Conservation (phyloP, 1,140 invertebrate genomes). For the Protaetia brevitarsis region DNA sequence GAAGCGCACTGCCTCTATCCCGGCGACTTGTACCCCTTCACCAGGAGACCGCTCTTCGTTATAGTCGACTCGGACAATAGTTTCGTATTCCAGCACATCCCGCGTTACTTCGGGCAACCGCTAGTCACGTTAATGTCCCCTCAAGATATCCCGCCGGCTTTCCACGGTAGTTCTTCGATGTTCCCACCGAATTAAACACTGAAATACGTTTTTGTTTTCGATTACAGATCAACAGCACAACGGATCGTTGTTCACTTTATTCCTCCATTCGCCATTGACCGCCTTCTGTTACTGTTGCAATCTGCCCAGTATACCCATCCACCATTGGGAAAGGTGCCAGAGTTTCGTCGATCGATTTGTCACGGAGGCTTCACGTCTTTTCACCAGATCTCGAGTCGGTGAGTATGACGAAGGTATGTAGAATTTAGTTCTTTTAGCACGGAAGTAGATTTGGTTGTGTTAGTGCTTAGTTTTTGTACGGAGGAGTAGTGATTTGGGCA, state of each 20-base stretch:
- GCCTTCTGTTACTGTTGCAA: conserved; percentile 92
- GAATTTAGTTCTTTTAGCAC: conserved; percentile 17
- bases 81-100: conserved; percentile 89
- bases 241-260: conserved; percentile 92
- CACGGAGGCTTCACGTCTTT: conserved; percentile 79
- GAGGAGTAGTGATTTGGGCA: too few relatives aligned
- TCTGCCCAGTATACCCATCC: conserved; percentile 78
- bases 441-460: background rate
- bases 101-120: conserved; percentile 92
- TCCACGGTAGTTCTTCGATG: conserved; percentile 62
- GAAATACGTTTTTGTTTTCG: conserved; percentile 29
- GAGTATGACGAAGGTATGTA: conserved; percentile 49
- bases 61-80: conserved; percentile 95
- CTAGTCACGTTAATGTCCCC: conserved; percentile 92
- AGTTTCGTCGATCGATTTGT: conserved; percentile 86
- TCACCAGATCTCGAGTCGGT: conserved; percentile 82
- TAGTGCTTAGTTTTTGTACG: too few relatives aligned
- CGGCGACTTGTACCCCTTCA: conserved; percentile 89
- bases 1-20: conserved; percentile 89
- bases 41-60: conserved; percentile 87
- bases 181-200: background rate
- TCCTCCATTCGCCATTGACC: conserved; percentile 89
- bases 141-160: conserved; percentile 78
- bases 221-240: conserved; percentile 80
- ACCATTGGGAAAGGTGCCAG: conserved; percentile 89